Conservation (phyloP, 2,888 invertebrate species). For the Oxycera nigricornis region DNA sequence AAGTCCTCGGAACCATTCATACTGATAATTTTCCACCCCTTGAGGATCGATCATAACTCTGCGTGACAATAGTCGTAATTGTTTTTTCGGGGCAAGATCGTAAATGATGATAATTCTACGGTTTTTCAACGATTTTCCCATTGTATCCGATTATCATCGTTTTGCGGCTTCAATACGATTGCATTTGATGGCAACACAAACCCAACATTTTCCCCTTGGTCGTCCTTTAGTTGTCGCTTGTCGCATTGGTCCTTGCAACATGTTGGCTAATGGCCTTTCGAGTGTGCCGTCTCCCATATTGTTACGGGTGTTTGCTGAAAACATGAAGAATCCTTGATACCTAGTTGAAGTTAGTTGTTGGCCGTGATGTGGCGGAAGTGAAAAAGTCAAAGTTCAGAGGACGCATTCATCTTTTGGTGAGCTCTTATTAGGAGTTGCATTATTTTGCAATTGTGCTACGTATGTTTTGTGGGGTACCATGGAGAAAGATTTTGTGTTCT, state of each 20-base stretch:
- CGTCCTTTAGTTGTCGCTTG: too few species aligned
- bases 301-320: conserved; percentile 21
- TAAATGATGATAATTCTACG: conserved; percentile 8
- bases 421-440: conserved; percentile 15
- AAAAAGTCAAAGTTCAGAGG: conserved; percentile 17
- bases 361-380: background rate
- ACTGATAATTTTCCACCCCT: too few species aligned
- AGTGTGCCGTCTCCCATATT: background rate
- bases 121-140: conserved; percentile 4
- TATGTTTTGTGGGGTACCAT: too few species aligned
- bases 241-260: background rate
- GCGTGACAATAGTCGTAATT: conserved; percentile 17
- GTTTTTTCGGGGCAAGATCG: conserved; percentile 2
- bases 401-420: background rate
- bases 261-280: conserved; percentile 21
- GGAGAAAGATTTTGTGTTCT: too few species aligned
- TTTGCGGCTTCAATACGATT: background rate
- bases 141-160: conserved; percentile 5
- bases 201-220: background rate
- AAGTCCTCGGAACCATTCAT: too few species aligned
- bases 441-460: background rate
- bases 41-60: too few species aligned
- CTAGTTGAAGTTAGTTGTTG: background rate
- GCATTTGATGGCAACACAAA: background rate
- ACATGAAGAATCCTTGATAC: conserved; percentile 5